Percentiles rank a stretch among this genome's conserved stretches.
These are phyloP conservation scores for Dione vanillae DNA, from an alignment of 2,888 invertebrate species.

Conservation along the genomic window DNA sequence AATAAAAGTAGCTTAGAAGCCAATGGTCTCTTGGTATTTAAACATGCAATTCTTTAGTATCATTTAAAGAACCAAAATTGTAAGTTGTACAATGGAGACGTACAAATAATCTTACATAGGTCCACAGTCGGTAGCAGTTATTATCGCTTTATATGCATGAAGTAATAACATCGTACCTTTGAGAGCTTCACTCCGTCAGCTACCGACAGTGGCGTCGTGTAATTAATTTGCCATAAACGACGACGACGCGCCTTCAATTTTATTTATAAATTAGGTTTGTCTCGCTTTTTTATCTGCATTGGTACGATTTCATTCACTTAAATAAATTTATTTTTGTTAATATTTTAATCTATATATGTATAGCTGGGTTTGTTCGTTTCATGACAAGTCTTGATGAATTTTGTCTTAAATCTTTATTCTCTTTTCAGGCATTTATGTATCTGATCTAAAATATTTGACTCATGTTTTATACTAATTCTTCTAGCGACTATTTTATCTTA, in stretches of 20 bases:
- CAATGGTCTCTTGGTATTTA: no score
- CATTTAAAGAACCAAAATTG: not conserved
- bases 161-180: slow-evolving; percentile 66
- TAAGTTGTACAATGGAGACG: slow-evolving; percentile 52
- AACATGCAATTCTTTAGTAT: not conserved
- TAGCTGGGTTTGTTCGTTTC: not conserved
- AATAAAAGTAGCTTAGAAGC: no score
- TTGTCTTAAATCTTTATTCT: not conserved
- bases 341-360: not conserved
- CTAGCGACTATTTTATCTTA: no score
- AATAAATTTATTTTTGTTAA: slow-evolving; percentile 7
- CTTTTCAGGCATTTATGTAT: no score
- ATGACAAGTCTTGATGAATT: not conserved
- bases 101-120: slow-evolving; percentile 54
- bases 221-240: slow-evolving; percentile 72
- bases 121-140: slow-evolving; percentile 56
- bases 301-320: slow-evolving; percentile 3
- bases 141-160: slow-evolving; percentile 76
- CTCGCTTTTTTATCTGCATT: slow-evolving; percentile 2
- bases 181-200: slow-evolving; percentile 49
- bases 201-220: slow-evolving; percentile 50
- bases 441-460: no score
- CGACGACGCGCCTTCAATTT: slow-evolving; percentile 48
- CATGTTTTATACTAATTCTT: no score
- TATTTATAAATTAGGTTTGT: slow-evolving; percentile 25